Base-by-base conservation (phyloP, 2,797 vertebrate species). In the Hypotaenidia okinawae region DNA sequence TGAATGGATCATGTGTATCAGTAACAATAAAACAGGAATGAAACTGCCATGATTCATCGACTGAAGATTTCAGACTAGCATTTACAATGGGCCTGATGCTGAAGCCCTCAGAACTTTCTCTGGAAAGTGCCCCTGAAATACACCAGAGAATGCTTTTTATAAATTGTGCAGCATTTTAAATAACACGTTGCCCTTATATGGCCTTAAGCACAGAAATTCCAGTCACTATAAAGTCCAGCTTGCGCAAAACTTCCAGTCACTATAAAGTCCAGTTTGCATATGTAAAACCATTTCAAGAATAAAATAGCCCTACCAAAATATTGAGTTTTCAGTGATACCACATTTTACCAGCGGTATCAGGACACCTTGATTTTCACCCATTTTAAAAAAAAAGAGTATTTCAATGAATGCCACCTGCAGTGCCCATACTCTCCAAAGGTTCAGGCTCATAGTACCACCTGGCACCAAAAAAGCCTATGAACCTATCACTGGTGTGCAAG, bases 161-260 rank as follows among this genome's bases (percentile, higher is more conserved):
- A 92, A 96, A 89, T 85, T 83, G 35, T 78, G 92, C 32, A 55
- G 54, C 45, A 68, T 94, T 89, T 93, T 24, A 88, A 89, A 78
- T 70, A 89, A 83, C 66, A 83, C 17, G 2, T 18, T 85, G 73
- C 39, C 82, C 66, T 90, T 93, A 90, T 28, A 93, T 57, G 76
- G 84, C 66, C 52, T 81, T 81, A 76, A 69, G 39, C 62, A 91
- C 18, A n/a, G 55, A 93, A 73, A 11, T 64, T 80, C 37, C 79
- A 92, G 58, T 58, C 74, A 55, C 27, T 45, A 18, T 72, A 72
- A 83, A 90, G 63, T 23, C 73, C 33, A 89, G 41, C 19, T 89
- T 30, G 24, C 75, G 43, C 43, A 47, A 47, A 47, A 23, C 47
- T 47, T 47, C 47, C 47, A 92, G 58, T 58, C 69, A 57, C 27